Base-by-base conservation (phyloP, 2,888 invertebrate species). In the Parnassius mnemosyne region DNA sequence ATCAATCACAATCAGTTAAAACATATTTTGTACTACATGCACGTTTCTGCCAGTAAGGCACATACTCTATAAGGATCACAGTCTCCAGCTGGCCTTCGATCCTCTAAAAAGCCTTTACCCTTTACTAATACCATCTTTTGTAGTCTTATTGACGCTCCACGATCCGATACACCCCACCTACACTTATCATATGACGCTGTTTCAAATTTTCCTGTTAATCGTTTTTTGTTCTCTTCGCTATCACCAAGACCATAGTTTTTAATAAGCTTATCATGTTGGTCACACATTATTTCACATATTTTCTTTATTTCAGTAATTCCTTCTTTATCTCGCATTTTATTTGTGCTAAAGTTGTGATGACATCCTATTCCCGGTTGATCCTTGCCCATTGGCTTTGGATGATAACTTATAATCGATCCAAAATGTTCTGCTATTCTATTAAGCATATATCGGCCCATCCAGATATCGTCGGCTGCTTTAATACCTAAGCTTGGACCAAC, bases 101-200 rank as follows among this genome's bases (percentile, higher is more conserved):
- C 98, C 89, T 99, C 99, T 69, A 99, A 92, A 81, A 98, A 99
- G 1, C 98, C 98, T 81, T 95, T 96, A 73, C 96, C 95, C 42
- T 97, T 95, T 69, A 95, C 95, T 50, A 95, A 95, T 60, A 97
- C 97, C 65, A 94, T 95, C 61, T 97, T 94, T n/a, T 98, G 98
- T 76, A 98, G 96, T 71, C 99, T 95, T 77, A 99, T 96, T 73
- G 97, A 97, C 73, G 96, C 96, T 53, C 96, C 96, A 67, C 98
- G 95, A 85, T 98, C 97, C 55, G 98, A 98, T 2, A 98, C 96
- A 54, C 95, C 97, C 79, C 94, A 93, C 69, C 93, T 94, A 84
- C 99, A 99, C 75, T 96, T 95, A 80, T 97, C 95, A 78, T 97
- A 98, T 50, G 96, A 95, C 64, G 98, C 97, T 0, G 99, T 99